These are phyloP conservation scores for Sebastes hopkinsi DNA, from an alignment of 2,797 vertebrate species.

Conservation along the genomic window DNA sequence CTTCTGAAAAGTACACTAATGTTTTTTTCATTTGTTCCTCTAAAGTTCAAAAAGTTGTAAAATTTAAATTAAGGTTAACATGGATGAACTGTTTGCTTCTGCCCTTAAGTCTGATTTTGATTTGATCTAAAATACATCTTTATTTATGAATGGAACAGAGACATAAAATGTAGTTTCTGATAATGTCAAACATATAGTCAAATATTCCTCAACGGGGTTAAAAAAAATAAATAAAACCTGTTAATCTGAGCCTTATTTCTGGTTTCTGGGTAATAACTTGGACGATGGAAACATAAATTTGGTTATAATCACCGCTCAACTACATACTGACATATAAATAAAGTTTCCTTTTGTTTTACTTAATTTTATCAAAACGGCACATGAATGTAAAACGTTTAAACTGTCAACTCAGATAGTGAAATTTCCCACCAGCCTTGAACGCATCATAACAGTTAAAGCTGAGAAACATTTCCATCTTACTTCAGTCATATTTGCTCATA, in stretches of 20 bases:
- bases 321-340: neutral
- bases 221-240: neutral
- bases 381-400: neutral
- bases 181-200: neutral
- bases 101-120: neutral
- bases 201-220: neutral
- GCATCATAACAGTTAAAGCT: neutral
- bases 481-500: neutral
- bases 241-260: neutral
- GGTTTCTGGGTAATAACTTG: neutral
- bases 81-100: too few relatives aligned
- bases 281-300: neutral
- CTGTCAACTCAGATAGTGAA: neutral
- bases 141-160: neutral
- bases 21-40: too few relatives aligned
- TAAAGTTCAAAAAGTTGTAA: neutral
- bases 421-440: neutral
- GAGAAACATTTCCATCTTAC: neutral
- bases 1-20: neutral
- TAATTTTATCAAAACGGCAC: neutral
- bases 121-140: rapidly evolving
- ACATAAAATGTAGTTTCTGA: neutral
- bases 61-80: neutral
- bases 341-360: neutral
- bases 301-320: neutral